These are phyloP conservation scores for Hycleus cichorii DNA, from an alignment of 1,140 invertebrate species.

Conservation along the genomic window DNA sequence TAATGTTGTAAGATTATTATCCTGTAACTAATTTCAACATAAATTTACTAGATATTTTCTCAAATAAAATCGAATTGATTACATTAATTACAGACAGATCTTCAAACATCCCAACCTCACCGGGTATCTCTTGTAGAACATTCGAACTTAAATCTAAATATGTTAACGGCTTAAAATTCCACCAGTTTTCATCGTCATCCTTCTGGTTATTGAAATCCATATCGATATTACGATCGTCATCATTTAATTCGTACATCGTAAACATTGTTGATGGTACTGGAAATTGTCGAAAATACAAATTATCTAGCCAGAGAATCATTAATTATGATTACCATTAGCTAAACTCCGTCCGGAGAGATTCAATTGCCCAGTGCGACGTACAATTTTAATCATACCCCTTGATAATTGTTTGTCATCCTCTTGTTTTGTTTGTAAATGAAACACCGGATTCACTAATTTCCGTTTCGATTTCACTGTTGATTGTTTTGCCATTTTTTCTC, in stretches of 20 bases:
- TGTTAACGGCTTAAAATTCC: conserved; percentile 72
- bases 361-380: conserved; percentile 68
- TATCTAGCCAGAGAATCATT: not conserved
- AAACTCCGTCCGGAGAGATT: conserved; percentile 70
- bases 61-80: conserved; percentile 35
- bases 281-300: conserved; percentile 26
- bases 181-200: conserved; percentile 65
- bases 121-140: conserved; percentile 55
- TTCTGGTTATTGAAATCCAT: conserved; percentile 46
- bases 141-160: conserved; percentile 78
- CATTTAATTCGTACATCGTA: conserved; percentile 67
- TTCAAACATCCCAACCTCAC: conserved; percentile 60
- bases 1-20: conserved; percentile 64
- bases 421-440: conserved; percentile 58
- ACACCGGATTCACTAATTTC: conserved; percentile 53
- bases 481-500: conserved; percentile 30
- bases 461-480: conserved; percentile 33
- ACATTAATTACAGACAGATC: conserved; percentile 67
- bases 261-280: conserved; percentile 76
- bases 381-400: conserved; percentile 62
- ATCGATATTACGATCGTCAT: conserved; percentile 56
- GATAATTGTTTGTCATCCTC: conserved; percentile 61
- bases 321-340: conserved; percentile 51
- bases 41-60: not conserved
- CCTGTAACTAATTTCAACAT: conserved; percentile 47